A percentile compares a stretch with the other conserved stretches of the same genome.
phyloP scores from a whole-genome alignment of 2,888 invertebrate genomes.

The Lymantria dispar region DNA sequence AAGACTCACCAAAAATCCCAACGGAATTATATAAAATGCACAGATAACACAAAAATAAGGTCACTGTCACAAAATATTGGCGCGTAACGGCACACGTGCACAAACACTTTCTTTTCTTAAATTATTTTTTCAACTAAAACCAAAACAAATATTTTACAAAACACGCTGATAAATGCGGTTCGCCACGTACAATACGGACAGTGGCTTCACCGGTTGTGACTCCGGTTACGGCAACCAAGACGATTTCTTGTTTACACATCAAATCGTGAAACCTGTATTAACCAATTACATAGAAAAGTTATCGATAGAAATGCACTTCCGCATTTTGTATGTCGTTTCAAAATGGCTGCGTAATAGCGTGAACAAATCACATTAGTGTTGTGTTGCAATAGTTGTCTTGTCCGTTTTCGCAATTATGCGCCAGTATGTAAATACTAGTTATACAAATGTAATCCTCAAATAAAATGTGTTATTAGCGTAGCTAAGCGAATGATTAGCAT shows the following conservation, averaged over 20 bases:
- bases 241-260: slow-evolving; percentile 68
- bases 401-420: slow-evolving; percentile 52
- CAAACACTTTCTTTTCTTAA: slow-evolving; percentile 37
- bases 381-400: slow-evolving; percentile 51
- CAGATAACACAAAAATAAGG: slow-evolving; percentile 46
- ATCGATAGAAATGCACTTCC: slow-evolving; percentile 53
- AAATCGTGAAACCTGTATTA: slow-evolving; percentile 44
- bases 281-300: slow-evolving; percentile 59
- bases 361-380: slow-evolving; percentile 40
- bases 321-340: slow-evolving; percentile 54
- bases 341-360: slow-evolving; percentile 58
- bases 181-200: slow-evolving; percentile 68
- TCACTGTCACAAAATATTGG: slow-evolving; percentile 56
- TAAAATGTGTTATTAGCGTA: slow-evolving; percentile 14
- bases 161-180: slow-evolving; percentile 32
- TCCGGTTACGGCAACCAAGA: slow-evolving; percentile 36
- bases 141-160: slow-evolving; percentile 12
- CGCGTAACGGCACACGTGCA: slow-evolving; percentile 46
- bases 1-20: slow-evolving; percentile 40
- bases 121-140: slow-evolving; percentile 16
- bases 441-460: slow-evolving; percentile 10
- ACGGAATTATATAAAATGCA: slow-evolving; percentile 42
- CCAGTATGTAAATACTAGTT: slow-evolving; percentile 33
- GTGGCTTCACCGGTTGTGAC: slow-evolving; percentile 74
- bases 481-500: slow-evolving; percentile 2